Conservation (phyloP, 1,140 invertebrate species). For the Eurytemora carolleeae region DNA sequence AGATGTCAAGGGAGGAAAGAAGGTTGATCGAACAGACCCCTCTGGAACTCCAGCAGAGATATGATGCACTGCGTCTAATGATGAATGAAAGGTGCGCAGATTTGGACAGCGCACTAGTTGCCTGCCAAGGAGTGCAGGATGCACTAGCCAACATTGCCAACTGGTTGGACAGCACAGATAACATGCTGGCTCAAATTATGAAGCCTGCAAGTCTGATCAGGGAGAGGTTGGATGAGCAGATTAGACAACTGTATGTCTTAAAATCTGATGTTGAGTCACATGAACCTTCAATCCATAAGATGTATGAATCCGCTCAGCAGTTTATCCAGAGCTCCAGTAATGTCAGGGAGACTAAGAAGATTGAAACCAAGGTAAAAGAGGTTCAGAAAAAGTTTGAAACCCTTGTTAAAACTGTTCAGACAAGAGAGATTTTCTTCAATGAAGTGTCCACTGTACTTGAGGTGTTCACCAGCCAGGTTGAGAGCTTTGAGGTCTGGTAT, state of each 20-base stretch:
- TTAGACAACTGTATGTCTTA: slow-evolving; percentile 54
- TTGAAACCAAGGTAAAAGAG: slow-evolving; percentile 65
- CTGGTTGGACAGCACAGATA: slow-evolving; percentile 67
- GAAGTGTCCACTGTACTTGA: slow-evolving; percentile 49
- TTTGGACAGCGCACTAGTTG: slow-evolving; percentile 65
- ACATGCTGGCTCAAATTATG: slow-evolving; percentile 48
- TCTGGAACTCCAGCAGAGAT: slow-evolving; percentile 49
- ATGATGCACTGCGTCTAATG: slow-evolving; percentile 45
- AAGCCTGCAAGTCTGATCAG: slow-evolving; percentile 66
- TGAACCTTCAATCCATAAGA: slow-evolving; percentile 56
- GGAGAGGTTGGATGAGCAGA: slow-evolving; percentile 70
- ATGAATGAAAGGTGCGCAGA: slow-evolving; percentile 56
- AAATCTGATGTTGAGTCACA: slow-evolving; percentile 65
- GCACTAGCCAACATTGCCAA: slow-evolving; percentile 59
- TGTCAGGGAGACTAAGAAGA: slow-evolving; percentile 62
- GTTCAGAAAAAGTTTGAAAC: slow-evolving; percentile 58
- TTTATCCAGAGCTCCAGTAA: slow-evolving; percentile 59
- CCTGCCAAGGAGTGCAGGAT: slow-evolving; percentile 84
- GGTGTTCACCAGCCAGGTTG: slow-evolving; percentile 42
- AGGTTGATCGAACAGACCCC: slow-evolving; percentile 56
- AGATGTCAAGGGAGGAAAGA: slow-evolving; percentile 51
- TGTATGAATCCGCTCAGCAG: slow-evolving; percentile 53
- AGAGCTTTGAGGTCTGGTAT: slow-evolving; percentile 27
- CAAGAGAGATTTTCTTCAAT: slow-evolving; percentile 55
- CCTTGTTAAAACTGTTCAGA: slow-evolving; percentile 51